Evolutionary conservation across 2,888 invertebrate genomes (phyloP), one percentile per base, ranked within the genome.

Genomic region (Cistogaster globosa): DNA sequence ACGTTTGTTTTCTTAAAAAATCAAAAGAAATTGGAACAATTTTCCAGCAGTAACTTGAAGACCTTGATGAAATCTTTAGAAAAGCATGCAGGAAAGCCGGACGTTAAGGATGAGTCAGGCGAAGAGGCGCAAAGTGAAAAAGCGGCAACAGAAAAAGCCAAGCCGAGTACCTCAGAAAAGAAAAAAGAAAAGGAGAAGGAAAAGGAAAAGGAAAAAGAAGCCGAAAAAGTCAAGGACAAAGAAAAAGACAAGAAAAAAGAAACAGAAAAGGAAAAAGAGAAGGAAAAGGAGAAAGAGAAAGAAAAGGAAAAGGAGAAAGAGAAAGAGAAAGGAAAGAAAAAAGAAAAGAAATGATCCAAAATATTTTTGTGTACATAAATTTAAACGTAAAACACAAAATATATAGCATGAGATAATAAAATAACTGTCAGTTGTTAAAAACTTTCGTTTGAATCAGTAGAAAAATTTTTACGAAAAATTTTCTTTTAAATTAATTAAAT

Each of bases 1-100:
- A 98, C 98, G 2, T 98, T 98, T 92, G 94, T 97, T 6, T 97
- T 97, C 91, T 94, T 97, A 84, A 97, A 97, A 93, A 94, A 94
- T 88, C 93, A 94, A 72, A 92, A 94, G 89, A 94, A 95, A 89
- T 93, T 97, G 71, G 94, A 95, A 16, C 94, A 94, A 80, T 96
- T 97, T 93, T 95, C 96, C 67, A 97, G 97, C n/a, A 96, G 97
- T 22, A 97, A 96, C 90, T 94, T 94, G 48, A 96, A 96, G 26
- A 96, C 95, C 92, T 93, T 97, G 51, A 94, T 93, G 90, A 94
- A 94, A 90, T 93, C 93, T 36, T 94, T 96, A 88, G 89, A 94
- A 75, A 94, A 95, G 88, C 92, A 94, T 90, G 94, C 88, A 9
- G 84, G 79, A 11, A 83, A 82, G 18, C 79, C 75, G 6, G 57